These are phyloP conservation scores for Tortricodes alternella DNA, from an alignment of 2,888 invertebrate species.

Conservation along the genomic window DNA sequence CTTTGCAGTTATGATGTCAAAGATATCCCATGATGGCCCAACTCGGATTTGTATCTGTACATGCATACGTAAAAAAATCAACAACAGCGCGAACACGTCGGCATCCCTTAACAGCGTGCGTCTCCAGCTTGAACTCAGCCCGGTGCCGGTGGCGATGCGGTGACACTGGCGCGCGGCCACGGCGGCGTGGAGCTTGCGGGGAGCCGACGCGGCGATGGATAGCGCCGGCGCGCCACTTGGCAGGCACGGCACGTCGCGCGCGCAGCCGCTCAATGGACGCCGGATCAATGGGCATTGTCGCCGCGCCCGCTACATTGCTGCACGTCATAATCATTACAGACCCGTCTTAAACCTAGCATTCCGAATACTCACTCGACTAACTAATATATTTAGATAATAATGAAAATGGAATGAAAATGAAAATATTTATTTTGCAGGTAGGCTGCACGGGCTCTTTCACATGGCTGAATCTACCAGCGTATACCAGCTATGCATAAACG, in stretches of 20 bases:
- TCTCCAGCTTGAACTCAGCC: too few species aligned
- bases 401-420: too few species aligned
- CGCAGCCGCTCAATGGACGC: constrained; percentile 4
- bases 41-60: too few species aligned
- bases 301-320: neutral
- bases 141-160: neutral
- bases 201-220: neutral
- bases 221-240: constrained; percentile 2
- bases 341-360: neutral
- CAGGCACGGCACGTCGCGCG: constrained; percentile 19
- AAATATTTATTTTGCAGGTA: too few species aligned
- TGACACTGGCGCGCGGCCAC: neutral
- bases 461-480: too few species aligned
- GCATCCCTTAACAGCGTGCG: too few species aligned
- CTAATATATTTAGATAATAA: too few species aligned
- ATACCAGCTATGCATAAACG: too few species aligned
- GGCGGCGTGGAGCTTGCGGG: neutral
- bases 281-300: neutral
- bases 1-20: too few species aligned
- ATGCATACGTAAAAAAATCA: neutral
- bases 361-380: neutral
- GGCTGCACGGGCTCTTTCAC: too few species aligned
- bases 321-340: neutral
- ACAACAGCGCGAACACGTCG: neutral
- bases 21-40: too few species aligned